These are phyloP conservation scores for Gadus chalcogrammus DNA, from an alignment of 2,113 vertebrate species.

Conservation along the genomic window DNA sequence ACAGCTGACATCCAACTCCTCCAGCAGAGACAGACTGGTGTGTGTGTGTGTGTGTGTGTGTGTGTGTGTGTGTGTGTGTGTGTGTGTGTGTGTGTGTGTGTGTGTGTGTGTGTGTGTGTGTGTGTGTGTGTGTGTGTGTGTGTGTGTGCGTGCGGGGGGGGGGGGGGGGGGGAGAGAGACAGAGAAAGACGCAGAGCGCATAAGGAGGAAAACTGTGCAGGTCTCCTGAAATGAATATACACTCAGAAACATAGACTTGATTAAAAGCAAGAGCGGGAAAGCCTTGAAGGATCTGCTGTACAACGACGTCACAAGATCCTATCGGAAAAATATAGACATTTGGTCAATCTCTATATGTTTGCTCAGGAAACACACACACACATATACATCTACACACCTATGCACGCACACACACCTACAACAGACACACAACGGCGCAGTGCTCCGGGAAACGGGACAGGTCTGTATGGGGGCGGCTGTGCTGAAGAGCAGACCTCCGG, in stretches of 20 bases:
- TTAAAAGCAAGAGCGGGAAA: no score
- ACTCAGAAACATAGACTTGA: neutral
- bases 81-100: neutral
- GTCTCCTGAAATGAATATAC: neutral
- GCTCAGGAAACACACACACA: slow-evolving; percentile 5
- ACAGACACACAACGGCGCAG: neutral
- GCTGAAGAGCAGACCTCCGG: no score
- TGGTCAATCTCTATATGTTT: no score
- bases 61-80: no score
- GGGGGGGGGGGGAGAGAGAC: neutral
- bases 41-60: no score
- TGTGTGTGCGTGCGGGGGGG: neutral
- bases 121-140: no score
- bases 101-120: no score
- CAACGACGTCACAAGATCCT: no score
- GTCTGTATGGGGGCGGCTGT: neutral
- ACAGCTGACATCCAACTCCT: slow-evolving; percentile 98
- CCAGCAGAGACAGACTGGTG: slow-evolving; percentile 89
- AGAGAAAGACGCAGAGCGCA: neutral
- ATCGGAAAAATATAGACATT: no score
- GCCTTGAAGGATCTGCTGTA: no score
- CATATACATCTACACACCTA: slow-evolving; percentile 54
- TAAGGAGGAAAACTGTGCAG: slow-evolving; percentile 1
- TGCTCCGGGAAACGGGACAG: no score
- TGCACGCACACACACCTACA: slow-evolving; percentile 7